Percentiles rank a stretch among this genome's conserved stretches.
These are phyloP conservation scores for Pteronura brasiliensis DNA, from an alignment of 2,113 vertebrate genomes.

Conservation along the genomic window DNA sequence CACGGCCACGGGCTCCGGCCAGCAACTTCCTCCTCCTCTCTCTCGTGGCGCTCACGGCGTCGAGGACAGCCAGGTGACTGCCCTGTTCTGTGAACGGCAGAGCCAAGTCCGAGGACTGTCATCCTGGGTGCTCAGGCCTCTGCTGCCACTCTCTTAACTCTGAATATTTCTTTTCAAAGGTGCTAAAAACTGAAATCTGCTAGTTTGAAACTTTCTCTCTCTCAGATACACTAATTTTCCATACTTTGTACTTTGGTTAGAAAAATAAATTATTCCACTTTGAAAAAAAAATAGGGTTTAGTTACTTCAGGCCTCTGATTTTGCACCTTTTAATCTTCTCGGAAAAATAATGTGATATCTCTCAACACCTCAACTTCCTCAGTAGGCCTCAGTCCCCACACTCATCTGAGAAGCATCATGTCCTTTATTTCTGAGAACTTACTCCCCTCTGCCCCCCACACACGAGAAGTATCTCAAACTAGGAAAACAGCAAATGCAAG, in stretches of 20 bases:
- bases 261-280: conserved; percentile 85
- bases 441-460: neutral
- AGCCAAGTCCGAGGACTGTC: neutral
- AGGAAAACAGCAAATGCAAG: neutral
- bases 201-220: conserved; percentile 69
- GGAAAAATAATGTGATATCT: neutral
- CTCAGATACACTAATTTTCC: conserved; percentile 76
- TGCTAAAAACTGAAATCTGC: conserved; percentile 80
- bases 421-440: neutral
- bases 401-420: neutral
- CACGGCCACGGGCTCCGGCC: conserved; percentile 39
- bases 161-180: conserved; percentile 80
- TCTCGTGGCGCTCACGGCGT: neutral
- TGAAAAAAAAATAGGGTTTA: conserved; percentile 7
- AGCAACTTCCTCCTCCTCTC: conserved; percentile 54
- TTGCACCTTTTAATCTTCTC: neutral
- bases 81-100: conserved; percentile 35
- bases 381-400: neutral
- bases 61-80: conserved; percentile 46
- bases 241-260: conserved; percentile 84
- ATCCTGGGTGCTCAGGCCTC: neutral
- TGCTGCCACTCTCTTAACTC: conserved; percentile 73
- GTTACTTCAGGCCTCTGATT: conserved; percentile 1
- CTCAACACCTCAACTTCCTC: neutral
- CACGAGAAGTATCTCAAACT: neutral